A percentile compares a stretch with the other conserved stretches of the same genome.
phyloP scores from a whole-genome alignment of 2,113 vertebrate species.

The Enhydra lutris region DNA sequence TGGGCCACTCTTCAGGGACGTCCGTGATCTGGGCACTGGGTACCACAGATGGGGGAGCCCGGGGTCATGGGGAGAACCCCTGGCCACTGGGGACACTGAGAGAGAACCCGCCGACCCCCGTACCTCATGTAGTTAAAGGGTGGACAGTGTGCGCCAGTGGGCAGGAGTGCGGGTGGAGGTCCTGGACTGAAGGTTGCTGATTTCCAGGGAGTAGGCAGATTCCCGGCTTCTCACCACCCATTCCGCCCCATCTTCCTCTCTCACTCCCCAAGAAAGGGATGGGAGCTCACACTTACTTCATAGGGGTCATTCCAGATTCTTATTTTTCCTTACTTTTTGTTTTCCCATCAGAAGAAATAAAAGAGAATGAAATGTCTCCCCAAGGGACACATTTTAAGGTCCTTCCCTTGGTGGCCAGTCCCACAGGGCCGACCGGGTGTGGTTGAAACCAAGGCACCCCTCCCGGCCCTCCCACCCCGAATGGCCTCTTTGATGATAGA shows the following conservation, averaged over 20 bases:
- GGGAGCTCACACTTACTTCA: neutral
- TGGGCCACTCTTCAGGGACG: too few species aligned
- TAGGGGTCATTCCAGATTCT: neutral
- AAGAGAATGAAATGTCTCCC: neutral
- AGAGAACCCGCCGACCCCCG: neutral
- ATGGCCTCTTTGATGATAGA: neutral
- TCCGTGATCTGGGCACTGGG: neutral
- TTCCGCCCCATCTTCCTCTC: neutral
- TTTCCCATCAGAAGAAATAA: neutral
- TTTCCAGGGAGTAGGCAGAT: fast-evolving
- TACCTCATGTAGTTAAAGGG: fast-evolving
- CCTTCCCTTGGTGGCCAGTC: neutral
- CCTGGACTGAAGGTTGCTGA: fast-evolving
- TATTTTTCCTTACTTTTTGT: neutral
- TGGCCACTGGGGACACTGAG: fast-evolving
- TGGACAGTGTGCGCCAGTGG: fast-evolving
- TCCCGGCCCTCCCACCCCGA: neutral
- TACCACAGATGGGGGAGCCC: neutral
- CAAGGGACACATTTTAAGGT: neutral
- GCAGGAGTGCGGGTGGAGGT: fast-evolving
- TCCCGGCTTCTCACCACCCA: neutral
- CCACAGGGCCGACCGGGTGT: neutral
- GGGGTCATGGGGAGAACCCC: fast-evolving
- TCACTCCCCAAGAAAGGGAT: neutral
- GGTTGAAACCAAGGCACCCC: fast-evolving